A percentile compares a stretch with the other conserved stretches of the same genome.
phyloP scores from a whole-genome alignment of 2,113 vertebrate species.

The Gasterosteus aculeatus region DNA sequence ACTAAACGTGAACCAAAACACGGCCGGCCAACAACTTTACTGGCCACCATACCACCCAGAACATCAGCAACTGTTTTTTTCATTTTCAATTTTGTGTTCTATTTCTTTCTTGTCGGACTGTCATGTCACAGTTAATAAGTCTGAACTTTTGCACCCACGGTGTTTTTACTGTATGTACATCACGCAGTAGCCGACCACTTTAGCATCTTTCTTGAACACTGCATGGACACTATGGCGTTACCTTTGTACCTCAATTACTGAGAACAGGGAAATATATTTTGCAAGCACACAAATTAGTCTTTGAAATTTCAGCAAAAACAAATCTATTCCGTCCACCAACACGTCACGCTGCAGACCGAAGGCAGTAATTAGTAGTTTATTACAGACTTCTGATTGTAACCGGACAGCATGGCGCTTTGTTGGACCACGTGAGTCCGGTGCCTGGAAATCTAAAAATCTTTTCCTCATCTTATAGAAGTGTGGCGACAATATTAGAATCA shows the following conservation, averaged over 20 bases:
- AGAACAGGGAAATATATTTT: neutral
- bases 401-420: no score
- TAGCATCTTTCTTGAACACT: neutral
- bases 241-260: neutral
- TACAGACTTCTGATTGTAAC: no score
- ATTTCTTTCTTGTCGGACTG: neutral
- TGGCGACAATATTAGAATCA: no score
- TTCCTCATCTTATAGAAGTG: no score
- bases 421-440: no score
- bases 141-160: neutral
- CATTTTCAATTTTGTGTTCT: neutral
- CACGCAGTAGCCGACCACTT: neutral
- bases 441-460: no score
- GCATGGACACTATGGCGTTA: neutral
- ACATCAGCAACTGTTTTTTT: neutral
- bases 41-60: neutral
- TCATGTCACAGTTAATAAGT: neutral
- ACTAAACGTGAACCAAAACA: neutral
- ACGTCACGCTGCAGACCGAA: no score
- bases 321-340: neutral
- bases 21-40: neutral
- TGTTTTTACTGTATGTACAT: neutral
- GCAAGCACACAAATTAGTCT: neutral
- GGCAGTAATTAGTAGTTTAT: no score
- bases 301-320: neutral